Percentiles rank a stretch among this genome's conserved stretches.
Conservation (phyloP, 2,888 invertebrate species). For the Drosophila hamatofila region DNA sequence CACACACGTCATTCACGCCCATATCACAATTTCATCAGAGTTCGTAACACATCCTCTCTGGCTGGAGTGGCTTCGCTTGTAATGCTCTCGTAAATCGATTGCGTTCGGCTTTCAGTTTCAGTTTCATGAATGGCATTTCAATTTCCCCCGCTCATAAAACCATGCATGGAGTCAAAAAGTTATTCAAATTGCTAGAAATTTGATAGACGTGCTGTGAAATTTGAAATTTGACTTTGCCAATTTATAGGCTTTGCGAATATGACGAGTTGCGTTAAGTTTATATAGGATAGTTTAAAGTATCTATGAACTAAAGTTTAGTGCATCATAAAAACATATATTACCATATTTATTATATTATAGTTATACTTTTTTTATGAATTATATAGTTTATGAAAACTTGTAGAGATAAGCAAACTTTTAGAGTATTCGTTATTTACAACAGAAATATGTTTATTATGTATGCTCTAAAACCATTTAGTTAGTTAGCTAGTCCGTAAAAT, state of each 20-base stretch:
- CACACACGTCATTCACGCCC: slow-evolving; percentile 17
- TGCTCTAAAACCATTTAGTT: too few relatives aligned
- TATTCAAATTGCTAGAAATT: background rate
- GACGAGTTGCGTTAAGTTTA: background rate
- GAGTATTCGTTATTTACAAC: too few relatives aligned
- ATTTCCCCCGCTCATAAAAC: slow-evolving; percentile 27
- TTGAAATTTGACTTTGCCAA: slow-evolving; percentile 4
- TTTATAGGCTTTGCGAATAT: background rate
- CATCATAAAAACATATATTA: background rate
- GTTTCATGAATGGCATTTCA: slow-evolving; percentile 57
- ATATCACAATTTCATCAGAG: slow-evolving; percentile 14
- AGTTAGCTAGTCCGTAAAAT: too few relatives aligned
- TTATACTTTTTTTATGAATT: background rate
- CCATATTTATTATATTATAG: background rate
- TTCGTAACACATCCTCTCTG: background rate
- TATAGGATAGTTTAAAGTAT: background rate
- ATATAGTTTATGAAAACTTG: background rate
- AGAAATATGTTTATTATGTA: too few relatives aligned
- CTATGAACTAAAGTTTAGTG: background rate
- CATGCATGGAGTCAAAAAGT: slow-evolving; percentile 20
- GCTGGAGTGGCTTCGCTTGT: background rate
- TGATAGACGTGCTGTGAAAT: slow-evolving; percentile 22
- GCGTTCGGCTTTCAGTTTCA: slow-evolving; percentile 26
- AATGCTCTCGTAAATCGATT: slow-evolving; percentile 36
- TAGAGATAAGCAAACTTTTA: too few relatives aligned